Conservation (phyloP, 2,888 invertebrate species). For the Ochropleura plecta region DNA sequence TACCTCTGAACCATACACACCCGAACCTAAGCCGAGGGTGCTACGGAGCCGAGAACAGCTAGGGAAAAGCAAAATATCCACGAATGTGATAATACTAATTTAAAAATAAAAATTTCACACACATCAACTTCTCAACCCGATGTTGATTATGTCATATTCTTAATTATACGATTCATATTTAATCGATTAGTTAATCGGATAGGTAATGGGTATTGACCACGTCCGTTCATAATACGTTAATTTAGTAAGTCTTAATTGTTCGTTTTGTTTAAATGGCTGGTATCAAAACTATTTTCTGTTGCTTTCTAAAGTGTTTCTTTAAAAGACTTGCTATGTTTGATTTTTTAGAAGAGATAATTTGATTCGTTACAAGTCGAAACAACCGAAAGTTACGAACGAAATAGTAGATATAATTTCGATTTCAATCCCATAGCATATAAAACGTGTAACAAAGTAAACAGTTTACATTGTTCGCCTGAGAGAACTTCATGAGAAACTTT, state of each 20-base stretch:
- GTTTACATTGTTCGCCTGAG: constrained; percentile 20
- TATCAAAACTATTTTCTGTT: background rate
- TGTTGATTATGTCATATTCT: background rate
- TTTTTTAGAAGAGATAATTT: background rate
- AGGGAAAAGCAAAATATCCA: too few species aligned
- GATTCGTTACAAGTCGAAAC: too few species aligned
- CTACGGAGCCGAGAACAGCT: too few species aligned
- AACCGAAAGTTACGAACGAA: background rate
- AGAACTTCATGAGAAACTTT: constrained; percentile 23
- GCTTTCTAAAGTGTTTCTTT: background rate
- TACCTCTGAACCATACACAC: too few species aligned
- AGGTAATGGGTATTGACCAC: too few species aligned
- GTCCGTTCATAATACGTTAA: background rate
- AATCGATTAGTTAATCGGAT: background rate
- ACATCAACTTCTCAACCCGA: background rate
- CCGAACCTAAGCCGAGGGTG: too few species aligned
- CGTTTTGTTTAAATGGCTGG: background rate
- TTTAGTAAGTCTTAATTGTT: background rate
- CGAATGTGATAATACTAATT: too few species aligned
- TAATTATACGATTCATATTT: background rate
- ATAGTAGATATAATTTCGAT: background rate
- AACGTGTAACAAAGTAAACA: constrained; percentile 9
- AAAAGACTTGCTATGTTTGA: background rate
- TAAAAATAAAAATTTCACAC: background rate
- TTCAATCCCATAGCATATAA: background rate